Base-by-base conservation (phyloP, 23 tunicate species). In the Botrylloides violaceus region DNA sequence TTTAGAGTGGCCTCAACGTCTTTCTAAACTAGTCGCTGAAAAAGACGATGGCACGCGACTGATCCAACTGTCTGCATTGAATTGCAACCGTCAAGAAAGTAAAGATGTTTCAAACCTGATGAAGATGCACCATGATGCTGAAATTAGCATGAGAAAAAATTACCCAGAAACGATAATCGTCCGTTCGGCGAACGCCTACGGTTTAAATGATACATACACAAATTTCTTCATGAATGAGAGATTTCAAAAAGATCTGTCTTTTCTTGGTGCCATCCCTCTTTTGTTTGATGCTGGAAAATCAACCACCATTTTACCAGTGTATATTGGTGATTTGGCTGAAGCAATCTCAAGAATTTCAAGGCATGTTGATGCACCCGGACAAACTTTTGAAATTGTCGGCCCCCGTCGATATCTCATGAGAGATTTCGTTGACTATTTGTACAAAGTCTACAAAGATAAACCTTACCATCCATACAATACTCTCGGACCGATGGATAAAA, bases 331-430 rank as follows among this genome's bases (percentile, higher is more conserved):
- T 59, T 71, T 87, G 2, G 99, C 79, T 2, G 87, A 89, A 66
- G 99, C 82, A 1, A 66, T 95, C 0, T 79, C 83, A 0, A 71
- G 85, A 21, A 60, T 95, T 29, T 60, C 72, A 27, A 60, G 73
- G 27, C 95, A 95, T 71, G 80, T 87, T 3, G 96, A 82, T 79
- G 73, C 91, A 25, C 76, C 80, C 9, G 99, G 99, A 32, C 85
- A 95, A 0, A 89, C 88, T 25, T 95, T 95, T 59, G 99, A 95
- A 72, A 73, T 95, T 56, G 84, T 75, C 21, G 99, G 99, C 2
- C 79, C 79, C 3, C 65, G 68, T 53, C 79, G 85, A 9, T 80
- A 39, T 33, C 20, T 65, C 4, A 71, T 80, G 2, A 77, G 72
- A 26, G 85, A 80, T 65, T 62, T 72, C 22, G 65, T 72, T 7